Conservation (phyloP, 2,888 invertebrate species). For the Bombylius discolor region DNA sequence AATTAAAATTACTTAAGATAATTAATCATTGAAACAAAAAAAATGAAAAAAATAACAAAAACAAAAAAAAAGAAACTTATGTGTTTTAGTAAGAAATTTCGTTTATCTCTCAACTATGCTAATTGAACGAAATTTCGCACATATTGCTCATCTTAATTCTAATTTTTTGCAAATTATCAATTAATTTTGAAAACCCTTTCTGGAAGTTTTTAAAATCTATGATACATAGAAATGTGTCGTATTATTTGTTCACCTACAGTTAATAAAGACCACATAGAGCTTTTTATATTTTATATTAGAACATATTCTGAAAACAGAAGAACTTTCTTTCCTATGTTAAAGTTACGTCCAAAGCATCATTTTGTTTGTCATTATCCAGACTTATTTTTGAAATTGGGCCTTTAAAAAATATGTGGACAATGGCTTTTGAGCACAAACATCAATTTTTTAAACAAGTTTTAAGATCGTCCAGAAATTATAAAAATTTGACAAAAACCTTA, state of each 20-base stretch:
- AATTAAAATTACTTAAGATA: too few species aligned
- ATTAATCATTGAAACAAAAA: too few species aligned
- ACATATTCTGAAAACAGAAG: constrained; percentile 1
- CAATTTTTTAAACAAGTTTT: constrained; percentile 17
- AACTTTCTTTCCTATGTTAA: constrained; percentile 7
- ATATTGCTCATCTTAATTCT: background rate
- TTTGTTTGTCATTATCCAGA: constrained; percentile 13
- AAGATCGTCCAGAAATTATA: constrained; percentile 15
- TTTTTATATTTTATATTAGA: background rate
- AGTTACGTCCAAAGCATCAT: constrained; percentile 13
- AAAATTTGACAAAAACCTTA: constrained; percentile 7
- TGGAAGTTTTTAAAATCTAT: background rate
- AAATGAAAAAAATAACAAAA: too few species aligned
- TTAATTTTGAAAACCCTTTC: background rate
- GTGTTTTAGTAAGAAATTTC: constrained; percentile 1
- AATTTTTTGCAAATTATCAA: background rate
- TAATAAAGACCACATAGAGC: background rate
- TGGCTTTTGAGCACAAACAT: constrained; percentile 21
- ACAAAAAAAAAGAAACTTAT: too few species aligned
- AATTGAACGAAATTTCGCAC: constrained; percentile 2
- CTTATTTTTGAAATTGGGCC: constrained; percentile 10
- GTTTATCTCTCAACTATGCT: constrained; percentile 2
- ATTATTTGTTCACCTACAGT: background rate
- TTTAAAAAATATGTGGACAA: constrained; percentile 11
- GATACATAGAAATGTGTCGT: constrained; percentile 2